These are phyloP conservation scores for Capitulum mitella DNA, from an alignment of 2,888 invertebrate species.

Conservation along the genomic window DNA sequence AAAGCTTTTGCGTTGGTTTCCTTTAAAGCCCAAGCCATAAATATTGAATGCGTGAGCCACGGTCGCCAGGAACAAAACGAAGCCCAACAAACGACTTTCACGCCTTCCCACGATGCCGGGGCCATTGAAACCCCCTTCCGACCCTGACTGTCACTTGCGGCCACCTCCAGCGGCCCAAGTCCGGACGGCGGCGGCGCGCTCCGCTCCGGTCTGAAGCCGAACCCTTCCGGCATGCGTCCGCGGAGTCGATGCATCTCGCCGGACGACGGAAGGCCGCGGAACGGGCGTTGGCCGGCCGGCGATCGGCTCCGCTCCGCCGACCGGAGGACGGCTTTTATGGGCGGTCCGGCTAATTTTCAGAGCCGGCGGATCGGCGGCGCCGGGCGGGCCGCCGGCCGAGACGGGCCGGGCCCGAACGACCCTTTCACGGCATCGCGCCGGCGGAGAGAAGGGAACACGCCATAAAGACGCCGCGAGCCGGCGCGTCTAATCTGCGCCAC, in stretches of 20 bases:
- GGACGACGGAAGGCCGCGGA: no score
- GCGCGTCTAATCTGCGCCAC: not conserved
- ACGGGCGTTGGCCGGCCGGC: no score
- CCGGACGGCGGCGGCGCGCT: no score
- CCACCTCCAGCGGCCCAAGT: no score
- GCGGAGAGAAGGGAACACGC: not conserved
- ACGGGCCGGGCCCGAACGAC: not conserved
- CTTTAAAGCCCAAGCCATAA: no score
- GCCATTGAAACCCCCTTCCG: not conserved
- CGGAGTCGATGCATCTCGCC: not conserved
- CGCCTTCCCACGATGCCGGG: not conserved
- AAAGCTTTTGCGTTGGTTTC: no score
- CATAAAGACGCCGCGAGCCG: constrained; percentile 7
- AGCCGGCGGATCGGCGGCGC: not conserved
- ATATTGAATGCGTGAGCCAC: no score
- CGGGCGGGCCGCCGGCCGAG: not conserved
- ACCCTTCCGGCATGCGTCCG: not conserved
- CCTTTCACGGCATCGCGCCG: not conserved
- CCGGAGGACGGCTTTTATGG: constrained; percentile 6
- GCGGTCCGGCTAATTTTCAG: constrained; percentile 17
- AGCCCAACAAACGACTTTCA: no score
- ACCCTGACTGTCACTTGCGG: not conserved
- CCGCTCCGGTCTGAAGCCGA: no score
- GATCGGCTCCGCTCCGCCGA: not conserved
- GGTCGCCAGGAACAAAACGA: no score